Conservation (phyloP, 2,113 vertebrate genomes). For the Xiphorhynchus elegans region DNA sequence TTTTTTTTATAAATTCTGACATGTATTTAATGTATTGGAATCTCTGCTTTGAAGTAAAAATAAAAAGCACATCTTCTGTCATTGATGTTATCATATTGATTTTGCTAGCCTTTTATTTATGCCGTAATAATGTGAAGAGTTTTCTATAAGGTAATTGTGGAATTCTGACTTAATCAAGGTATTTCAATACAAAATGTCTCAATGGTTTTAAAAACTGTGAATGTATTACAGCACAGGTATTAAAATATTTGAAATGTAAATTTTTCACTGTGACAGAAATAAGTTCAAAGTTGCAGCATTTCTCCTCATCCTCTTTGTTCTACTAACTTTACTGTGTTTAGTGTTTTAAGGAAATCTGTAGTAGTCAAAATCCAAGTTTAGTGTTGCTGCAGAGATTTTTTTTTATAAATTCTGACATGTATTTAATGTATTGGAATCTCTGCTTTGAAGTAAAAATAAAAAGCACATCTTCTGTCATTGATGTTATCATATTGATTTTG, state of each 20-base stretch:
- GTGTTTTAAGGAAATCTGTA: not conserved
- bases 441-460: conserved; percentile 34
- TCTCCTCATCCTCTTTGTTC: not conserved
- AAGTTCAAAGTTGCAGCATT: not conserved
- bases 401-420: not conserved
- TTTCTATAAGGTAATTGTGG: not conserved
- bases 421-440: conserved; percentile 23
- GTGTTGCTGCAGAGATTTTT: too few species aligned
- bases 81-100: not conserved
- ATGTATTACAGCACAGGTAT: not conserved
- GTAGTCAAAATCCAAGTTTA: too few species aligned
- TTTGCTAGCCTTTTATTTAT: not conserved
- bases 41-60: conserved; percentile 24
- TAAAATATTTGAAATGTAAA: not conserved
- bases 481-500: not conserved
- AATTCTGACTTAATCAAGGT: conserved; percentile 3
- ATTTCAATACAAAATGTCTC: not conserved
- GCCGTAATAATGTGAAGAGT: not conserved
- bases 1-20: not conserved
- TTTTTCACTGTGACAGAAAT: not conserved
- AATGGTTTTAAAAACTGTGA: not conserved
- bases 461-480: not conserved
- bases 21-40: not conserved
- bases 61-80: not conserved
- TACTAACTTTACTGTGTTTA: not conserved